These are phyloP conservation scores for Drosophila asahinai DNA, from an alignment of 1,140 invertebrate species.

Conservation along the genomic window DNA sequence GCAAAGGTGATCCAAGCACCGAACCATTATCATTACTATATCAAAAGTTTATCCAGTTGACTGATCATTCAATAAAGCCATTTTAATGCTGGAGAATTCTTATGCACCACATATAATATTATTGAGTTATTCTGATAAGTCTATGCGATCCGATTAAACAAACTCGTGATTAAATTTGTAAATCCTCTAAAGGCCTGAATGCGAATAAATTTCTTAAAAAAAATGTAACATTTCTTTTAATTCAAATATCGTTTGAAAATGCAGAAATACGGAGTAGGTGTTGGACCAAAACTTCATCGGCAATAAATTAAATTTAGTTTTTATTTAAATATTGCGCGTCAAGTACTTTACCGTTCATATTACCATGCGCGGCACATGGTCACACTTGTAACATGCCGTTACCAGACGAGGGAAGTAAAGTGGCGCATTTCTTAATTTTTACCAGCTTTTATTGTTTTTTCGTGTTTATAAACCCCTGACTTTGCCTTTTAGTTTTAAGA, in stretches of 20 bases:
- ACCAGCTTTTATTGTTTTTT: too few relatives aligned
- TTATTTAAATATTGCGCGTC: neutral
- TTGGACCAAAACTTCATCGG: neutral
- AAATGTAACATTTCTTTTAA: neutral
- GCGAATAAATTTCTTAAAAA: slow-evolving; percentile 9
- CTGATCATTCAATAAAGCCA: slow-evolving; percentile 24
- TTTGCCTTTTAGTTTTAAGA: too few relatives aligned
- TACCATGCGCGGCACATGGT: too few relatives aligned
- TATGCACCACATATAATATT: neutral
- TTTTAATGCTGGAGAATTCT: slow-evolving; percentile 17
- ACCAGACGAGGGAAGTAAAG: too few relatives aligned
- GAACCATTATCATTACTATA: neutral
- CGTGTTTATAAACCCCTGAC: too few relatives aligned
- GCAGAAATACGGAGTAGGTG: neutral
- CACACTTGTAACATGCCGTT: too few relatives aligned
- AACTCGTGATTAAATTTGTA: slow-evolving; percentile 3
- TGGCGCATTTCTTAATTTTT: too few relatives aligned
- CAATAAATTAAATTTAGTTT: neutral
- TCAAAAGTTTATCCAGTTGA: slow-evolving; percentile 11
- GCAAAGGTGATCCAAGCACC: slow-evolving; percentile 1
- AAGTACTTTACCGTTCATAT: too few relatives aligned
- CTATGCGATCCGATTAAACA: neutral
- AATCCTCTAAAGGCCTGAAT: neutral
- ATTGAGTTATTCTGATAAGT: neutral
- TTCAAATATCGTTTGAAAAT: too few relatives aligned